phyloP scores from a whole-genome alignment of 2,797 vertebrate species.

The Diglossa cyanea region DNA sequence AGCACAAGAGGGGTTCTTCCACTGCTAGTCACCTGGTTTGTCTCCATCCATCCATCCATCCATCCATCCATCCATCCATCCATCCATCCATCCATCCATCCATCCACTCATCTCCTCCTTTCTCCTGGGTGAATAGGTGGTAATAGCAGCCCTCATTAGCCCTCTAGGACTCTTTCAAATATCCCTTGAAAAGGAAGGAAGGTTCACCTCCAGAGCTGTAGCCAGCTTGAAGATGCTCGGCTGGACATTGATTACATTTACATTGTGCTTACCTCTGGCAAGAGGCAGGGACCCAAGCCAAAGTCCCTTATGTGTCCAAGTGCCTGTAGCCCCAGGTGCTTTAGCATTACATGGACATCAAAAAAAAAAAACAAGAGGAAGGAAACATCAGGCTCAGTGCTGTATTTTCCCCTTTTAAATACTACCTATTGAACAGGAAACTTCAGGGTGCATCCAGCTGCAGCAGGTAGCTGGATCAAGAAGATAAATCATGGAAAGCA shows the following conservation, averaged over 20 bases:
- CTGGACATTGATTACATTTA: accelerated
- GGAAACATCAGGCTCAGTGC: neutral
- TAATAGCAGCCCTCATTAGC: neutral
- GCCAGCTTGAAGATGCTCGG: neutral
- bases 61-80: accelerated
- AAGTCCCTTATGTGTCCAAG: neutral
- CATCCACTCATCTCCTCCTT: neutral
- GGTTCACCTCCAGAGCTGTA: neutral
- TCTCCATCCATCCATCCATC: accelerated
- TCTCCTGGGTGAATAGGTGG: neutral
- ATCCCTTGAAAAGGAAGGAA: neutral
- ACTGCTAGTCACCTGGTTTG: neutral
- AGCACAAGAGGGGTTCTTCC: neutral
- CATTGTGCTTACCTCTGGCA: neutral
- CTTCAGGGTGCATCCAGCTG: neutral
- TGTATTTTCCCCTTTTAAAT: neutral
- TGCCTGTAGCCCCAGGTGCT: neutral
- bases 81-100: neutral
- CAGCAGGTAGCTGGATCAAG: neutral
- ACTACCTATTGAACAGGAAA: neutral
- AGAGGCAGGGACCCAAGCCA: neutral
- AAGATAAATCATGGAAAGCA: neutral
- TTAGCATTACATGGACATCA: neutral
- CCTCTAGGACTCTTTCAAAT: neutral
- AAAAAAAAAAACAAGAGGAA: neutral